Evolutionary conservation across 2,797 vertebrate species (phyloP).

Genomic region (Labroides dimidiatus): DNA sequence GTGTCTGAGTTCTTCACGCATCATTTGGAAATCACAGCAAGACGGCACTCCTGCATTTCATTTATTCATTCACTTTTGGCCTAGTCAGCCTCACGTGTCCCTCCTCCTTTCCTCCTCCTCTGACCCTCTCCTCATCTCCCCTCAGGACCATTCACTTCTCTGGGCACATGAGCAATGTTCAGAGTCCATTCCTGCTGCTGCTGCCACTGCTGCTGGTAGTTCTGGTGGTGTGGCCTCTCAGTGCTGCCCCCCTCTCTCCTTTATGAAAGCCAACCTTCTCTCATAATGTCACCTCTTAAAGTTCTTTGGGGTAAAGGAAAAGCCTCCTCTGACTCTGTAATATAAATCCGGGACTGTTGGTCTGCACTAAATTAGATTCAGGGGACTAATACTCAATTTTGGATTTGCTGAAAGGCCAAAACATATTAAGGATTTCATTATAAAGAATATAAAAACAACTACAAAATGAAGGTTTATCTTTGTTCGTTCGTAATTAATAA

Average conservation of each 20-base stretch:
- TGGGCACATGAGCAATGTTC: slow-evolving; percentile 48
- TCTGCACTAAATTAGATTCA: background rate
- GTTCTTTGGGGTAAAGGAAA: slow-evolving; percentile 72
- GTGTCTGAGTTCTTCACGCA: slow-evolving; percentile 71
- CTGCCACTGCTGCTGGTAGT: slow-evolving; percentile 9
- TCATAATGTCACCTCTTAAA: slow-evolving; percentile 58
- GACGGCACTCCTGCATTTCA: slow-evolving; percentile 59
- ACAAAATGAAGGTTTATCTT: background rate
- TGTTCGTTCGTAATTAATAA: background rate
- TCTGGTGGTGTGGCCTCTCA: slow-evolving; percentile 16
- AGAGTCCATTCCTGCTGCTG: slow-evolving; percentile 37
- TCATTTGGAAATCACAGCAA: slow-evolving; percentile 66
- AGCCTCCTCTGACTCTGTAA: slow-evolving; percentile 15
- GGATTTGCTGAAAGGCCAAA: background rate
- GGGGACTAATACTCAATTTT: background rate
- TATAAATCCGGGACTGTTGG: background rate
- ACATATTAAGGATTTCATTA: background rate
- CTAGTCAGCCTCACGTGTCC: slow-evolving; percentile 49
- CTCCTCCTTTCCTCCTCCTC: slow-evolving; percentile 2
- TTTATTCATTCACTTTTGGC: slow-evolving; percentile 46
- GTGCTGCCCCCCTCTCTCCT: slow-evolving; percentile 10
- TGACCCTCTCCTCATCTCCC: slow-evolving; percentile 32
- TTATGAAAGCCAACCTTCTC: slow-evolving; percentile 19
- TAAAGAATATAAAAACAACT: background rate
- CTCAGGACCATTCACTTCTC: slow-evolving; percentile 47